Evolutionary conservation across 2,113 vertebrate species (phyloP), one percentile per base, ranked within the genome.

Genomic region (Colaptes auratus): DNA sequence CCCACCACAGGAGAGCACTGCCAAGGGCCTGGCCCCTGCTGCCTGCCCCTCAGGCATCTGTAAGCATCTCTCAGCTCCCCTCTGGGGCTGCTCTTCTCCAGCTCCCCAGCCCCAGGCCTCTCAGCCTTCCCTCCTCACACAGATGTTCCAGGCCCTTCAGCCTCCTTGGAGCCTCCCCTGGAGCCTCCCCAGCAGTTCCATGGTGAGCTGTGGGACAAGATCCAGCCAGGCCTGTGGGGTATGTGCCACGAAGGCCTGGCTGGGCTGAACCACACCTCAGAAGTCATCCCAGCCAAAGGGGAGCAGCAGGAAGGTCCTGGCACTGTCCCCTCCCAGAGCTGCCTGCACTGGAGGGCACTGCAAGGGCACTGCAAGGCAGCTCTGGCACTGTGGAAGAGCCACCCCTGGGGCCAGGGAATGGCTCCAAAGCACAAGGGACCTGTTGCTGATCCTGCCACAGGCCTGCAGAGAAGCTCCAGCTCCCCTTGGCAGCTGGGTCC

Each of bases 311-410:
- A 52, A 25, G 50, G 5, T 80, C 25, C 31, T 53, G 36, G 39
- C 44, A 7, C 0, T 64, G 36, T 52, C 50, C 50, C 50, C 11
- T 52, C 21, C 19, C 2, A 3, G 3, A 2, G 39, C 14, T 52
- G 19, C 14, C 46, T 31, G n/a, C 90, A 88, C 90, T n/a, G 88
- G 95, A 75, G 69, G 90, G 90, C 95, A 83, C 79, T 80, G 52
- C 64, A 73, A 75, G 65, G 90, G 90, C 95, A 83, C 79, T 80
- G 52, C 64, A 70, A 63, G 75, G 64, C 79, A 92, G 76, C 33
- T 24, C 5, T 0, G 12, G 60, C 12, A 19, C 67, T 44, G 33
- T 33, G 18, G 3, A 77, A 21, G n/a, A 31, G 28, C 18, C 15
- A 33, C 52, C 19, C 27, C 21, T 83, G 42, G 16, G 9, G 20